These are phyloP conservation scores for Myioborus miniatus DNA, from an alignment of 2,797 vertebrate species.

Conservation along the genomic window DNA sequence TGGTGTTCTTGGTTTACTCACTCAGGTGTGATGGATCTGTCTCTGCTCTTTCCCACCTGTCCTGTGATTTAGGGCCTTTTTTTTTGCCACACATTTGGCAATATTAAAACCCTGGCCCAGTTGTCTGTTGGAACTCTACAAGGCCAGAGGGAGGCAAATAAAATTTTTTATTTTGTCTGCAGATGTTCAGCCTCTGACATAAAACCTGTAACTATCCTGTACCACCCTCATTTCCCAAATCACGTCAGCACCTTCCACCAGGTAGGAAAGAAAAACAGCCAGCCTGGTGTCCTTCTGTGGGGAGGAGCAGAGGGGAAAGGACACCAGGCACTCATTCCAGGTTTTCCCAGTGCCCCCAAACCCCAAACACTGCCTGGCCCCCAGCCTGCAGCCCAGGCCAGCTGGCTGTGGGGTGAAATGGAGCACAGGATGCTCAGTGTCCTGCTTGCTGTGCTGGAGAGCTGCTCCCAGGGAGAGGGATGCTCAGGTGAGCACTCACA, in stretches of 20 bases:
- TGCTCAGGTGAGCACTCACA: background rate
- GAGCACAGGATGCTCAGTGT: background rate
- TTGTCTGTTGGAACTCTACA: background rate
- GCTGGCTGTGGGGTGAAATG: background rate
- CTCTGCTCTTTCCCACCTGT: background rate
- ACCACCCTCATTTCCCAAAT: background rate
- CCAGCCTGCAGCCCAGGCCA: background rate
- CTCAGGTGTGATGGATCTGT: background rate
- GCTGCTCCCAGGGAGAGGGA: background rate
- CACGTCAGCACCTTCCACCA: rapidly evolving
- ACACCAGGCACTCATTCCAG: background rate
- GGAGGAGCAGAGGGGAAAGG: background rate
- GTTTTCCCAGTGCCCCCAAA: background rate
- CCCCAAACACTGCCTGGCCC: background rate
- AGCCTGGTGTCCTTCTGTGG: background rate
- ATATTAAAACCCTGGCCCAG: background rate
- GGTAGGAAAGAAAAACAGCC: background rate
- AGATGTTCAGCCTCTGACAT: background rate
- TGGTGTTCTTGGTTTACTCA: background rate
- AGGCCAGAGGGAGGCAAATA: background rate
- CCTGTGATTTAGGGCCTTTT: background rate
- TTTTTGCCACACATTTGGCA: background rate
- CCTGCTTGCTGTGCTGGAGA: background rate
- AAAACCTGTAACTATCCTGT: background rate
- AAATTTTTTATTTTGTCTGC: background rate